These are phyloP conservation scores for Xerus rutilus DNA, from an alignment of 2,797 vertebrate genomes.

Conservation along the genomic window DNA sequence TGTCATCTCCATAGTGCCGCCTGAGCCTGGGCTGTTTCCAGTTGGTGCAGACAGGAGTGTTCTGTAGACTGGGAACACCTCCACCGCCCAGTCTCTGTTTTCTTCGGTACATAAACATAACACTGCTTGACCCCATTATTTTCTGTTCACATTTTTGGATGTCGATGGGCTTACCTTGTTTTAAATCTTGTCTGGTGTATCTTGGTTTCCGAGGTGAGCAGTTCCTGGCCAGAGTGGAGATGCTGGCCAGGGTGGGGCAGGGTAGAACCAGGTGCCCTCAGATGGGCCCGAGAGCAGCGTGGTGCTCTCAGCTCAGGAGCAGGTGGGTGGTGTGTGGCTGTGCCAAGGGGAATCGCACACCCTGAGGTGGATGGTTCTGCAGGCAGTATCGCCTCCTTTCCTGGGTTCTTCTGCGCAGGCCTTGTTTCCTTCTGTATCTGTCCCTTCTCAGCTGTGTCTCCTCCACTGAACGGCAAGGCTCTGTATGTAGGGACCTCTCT, in stretches of 20 bases:
- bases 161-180: background rate
- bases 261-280: background rate
- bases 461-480: background rate
- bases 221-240: accelerated
- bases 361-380: background rate
- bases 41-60: accelerated
- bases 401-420: too few species aligned
- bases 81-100: background rate
- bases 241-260: accelerated
- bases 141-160: accelerated
- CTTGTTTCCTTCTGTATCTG: too few species aligned
- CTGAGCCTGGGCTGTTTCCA: background rate
- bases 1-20: too few species aligned
- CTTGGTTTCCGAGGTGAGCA: background rate
- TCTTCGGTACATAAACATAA: too few species aligned
- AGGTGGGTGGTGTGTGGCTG: background rate
- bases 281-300: background rate
- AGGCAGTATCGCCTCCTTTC: too few species aligned
- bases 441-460: accelerated
- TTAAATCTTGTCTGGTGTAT: background rate
- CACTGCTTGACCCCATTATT: background rate
- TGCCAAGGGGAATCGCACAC: background rate
- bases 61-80: background rate
- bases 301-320: background rate
- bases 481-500: too few species aligned